Conservation (phyloP, 2,113 vertebrate genomes). For the Barnardius zonarius region DNA sequence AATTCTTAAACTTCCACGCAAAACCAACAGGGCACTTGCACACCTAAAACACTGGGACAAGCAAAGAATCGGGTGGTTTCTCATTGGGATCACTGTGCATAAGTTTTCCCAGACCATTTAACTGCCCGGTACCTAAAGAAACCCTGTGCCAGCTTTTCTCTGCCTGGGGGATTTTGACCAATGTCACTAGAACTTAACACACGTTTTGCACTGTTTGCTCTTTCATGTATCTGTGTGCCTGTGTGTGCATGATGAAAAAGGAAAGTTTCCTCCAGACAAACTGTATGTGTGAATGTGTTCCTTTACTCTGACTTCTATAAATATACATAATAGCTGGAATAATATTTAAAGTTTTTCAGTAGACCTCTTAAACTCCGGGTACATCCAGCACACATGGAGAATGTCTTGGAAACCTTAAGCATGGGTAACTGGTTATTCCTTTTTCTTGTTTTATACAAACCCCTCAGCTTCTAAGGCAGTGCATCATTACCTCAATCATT, state of each 20-base stretch:
- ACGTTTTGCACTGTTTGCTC: background rate
- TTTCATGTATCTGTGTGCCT: background rate
- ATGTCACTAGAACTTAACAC: background rate
- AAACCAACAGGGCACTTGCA: background rate
- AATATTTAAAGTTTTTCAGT: constrained; percentile 5
- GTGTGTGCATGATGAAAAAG: background rate
- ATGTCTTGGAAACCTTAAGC: background rate
- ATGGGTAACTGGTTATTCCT: background rate
- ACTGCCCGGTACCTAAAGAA: background rate
- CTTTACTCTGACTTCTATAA: background rate
- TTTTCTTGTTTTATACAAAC: background rate
- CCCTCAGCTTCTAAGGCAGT: background rate
- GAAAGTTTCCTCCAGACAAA: background rate
- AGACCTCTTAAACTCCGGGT: background rate
- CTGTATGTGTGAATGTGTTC: background rate
- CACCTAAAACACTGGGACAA: background rate
- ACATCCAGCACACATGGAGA: background rate
- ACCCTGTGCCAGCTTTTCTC: background rate
- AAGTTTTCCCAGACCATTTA: background rate
- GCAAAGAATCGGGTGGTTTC: background rate
- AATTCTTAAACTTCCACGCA: background rate
- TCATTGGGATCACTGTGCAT: background rate
- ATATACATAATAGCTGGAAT: background rate
- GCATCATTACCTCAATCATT: background rate
- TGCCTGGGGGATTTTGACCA: background rate